Conservation (phyloP, 2,113 vertebrate genomes). For the Orycteropus afer region DNA sequence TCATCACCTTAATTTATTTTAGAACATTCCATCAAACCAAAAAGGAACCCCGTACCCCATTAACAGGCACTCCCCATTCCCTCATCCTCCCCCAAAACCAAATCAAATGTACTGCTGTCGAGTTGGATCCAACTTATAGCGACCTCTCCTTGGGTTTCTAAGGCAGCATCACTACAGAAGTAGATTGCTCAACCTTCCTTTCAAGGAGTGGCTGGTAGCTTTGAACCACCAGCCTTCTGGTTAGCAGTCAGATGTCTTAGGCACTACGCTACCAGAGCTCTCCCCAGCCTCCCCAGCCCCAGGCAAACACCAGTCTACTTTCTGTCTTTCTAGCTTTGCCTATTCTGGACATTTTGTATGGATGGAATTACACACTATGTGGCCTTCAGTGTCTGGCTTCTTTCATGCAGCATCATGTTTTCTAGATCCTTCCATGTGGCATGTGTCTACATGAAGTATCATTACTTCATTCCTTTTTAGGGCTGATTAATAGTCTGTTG, state of each 20-base stretch:
- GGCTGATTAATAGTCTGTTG: slow-evolving; percentile 61
- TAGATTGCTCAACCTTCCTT: too few species aligned
- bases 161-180: too few species aligned
- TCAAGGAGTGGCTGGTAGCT: too few species aligned
- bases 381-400: neutral
- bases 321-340: slow-evolving; percentile 3
- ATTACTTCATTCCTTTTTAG: neutral
- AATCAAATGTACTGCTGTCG: too few species aligned
- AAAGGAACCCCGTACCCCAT: slow-evolving; percentile 31
- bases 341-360: neutral
- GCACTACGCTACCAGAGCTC: too few species aligned
- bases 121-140: too few species aligned
- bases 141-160: too few species aligned
- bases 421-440: neutral
- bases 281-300: too few species aligned
- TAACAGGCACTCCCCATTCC: neutral
- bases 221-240: too few species aligned
- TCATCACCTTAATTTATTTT: neutral
- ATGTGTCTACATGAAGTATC: neutral
- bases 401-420: neutral
- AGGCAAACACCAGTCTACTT: neutral
- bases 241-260: too few species aligned
- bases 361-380: neutral
- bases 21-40: neutral
- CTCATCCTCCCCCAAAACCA: neutral